These are phyloP conservation scores for Tachina fera DNA, from an alignment of 2,888 invertebrate genomes.

Conservation along the genomic window DNA sequence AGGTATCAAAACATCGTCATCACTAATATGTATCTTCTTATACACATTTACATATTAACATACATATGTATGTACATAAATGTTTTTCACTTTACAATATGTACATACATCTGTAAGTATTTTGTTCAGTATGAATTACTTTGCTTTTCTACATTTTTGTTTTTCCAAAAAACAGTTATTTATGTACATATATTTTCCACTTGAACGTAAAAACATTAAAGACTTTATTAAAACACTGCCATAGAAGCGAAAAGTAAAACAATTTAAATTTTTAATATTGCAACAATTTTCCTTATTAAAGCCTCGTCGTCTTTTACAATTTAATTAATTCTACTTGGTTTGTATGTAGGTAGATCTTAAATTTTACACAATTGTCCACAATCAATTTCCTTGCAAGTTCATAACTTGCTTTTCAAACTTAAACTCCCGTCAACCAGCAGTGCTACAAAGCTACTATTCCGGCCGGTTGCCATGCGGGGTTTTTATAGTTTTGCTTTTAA, in stretches of 20 bases:
- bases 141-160: not conserved
- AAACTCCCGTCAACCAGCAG: conserved; percentile 76
- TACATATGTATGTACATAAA: not conserved
- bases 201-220: not conserved
- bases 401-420: conserved; percentile 15
- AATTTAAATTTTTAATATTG: not conserved
- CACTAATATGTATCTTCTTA: not conserved
- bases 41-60: not conserved
- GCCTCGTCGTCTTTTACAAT: conserved; percentile 49
- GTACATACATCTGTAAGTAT: not conserved
- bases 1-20: not conserved
- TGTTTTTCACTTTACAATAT: not conserved
- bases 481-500: conserved; percentile 79
- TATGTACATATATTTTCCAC: too few species aligned
- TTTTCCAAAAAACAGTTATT: too few species aligned
- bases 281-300: conserved; percentile 48
- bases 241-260: not conserved
- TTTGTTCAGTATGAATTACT: not conserved
- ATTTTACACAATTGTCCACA: conserved; percentile 48
- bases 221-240: not conserved
- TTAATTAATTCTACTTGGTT: conserved; percentile 7
- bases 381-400: conserved; percentile 28
- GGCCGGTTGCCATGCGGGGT: conserved; percentile 80
- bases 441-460: conserved; percentile 83
- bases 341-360: not conserved